Evolutionary conservation across 2,797 vertebrate species (phyloP).

Genomic region (Poecilia picta): DNA sequence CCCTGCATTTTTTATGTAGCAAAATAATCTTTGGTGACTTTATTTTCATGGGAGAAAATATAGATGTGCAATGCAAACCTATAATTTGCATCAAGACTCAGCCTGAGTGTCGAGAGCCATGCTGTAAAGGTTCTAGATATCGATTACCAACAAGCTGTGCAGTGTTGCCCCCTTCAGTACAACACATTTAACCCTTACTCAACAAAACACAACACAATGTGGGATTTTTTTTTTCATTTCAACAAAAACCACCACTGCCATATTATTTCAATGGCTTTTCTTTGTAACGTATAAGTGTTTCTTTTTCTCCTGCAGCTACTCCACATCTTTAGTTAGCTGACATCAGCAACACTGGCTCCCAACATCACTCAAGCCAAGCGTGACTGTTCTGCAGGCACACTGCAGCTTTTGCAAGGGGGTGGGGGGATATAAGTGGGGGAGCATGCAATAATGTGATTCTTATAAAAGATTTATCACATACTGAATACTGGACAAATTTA

Average conservation of each 20-base stretch:
- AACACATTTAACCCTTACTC: neutral
- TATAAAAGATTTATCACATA: slow-evolving; percentile 3
- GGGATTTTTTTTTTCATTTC: neutral
- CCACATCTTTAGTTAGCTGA: slow-evolving; percentile 53
- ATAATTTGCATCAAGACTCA: neutral
- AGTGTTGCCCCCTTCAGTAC: neutral
- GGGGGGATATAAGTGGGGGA: no score
- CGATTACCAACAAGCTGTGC: neutral
- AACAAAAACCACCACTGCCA: neutral
- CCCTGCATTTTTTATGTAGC: neutral
- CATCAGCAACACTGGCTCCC: slow-evolving; percentile 60
- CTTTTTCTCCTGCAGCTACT: slow-evolving; percentile 45
- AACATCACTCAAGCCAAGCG: slow-evolving; percentile 65
- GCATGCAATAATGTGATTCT: slow-evolving; percentile 22
- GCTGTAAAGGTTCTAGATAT: neutral
- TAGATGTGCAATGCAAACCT: neutral
- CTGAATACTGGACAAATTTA: neutral
- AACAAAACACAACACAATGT: neutral
- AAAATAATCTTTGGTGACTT: neutral
- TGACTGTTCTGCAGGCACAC: slow-evolving; percentile 69
- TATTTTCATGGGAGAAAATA: neutral
- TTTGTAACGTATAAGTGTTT: slow-evolving; percentile 24
- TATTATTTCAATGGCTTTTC: slow-evolving; percentile 2
- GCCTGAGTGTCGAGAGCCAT: neutral
- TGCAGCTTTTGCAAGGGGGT: slow-evolving; percentile 42